Evolutionary conservation across 2,888 invertebrate genomes (phyloP).

Genomic region (Agonum fuliginosum): DNA sequence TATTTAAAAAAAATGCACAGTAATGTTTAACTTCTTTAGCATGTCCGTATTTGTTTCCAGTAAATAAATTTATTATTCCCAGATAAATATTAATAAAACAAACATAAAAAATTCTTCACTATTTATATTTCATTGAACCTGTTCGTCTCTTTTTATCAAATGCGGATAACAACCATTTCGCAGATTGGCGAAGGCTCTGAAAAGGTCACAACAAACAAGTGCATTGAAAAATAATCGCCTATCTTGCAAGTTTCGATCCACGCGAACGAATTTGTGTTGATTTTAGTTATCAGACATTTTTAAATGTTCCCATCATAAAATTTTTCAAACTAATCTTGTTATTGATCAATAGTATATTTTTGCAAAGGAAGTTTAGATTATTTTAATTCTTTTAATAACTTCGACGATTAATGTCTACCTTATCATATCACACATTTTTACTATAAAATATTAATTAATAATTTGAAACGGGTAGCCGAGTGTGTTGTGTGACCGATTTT

Average conservation of each 20-base stretch:
- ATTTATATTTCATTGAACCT: constrained; percentile 20
- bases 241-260: constrained; percentile 3
- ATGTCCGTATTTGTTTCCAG: constrained; percentile 3
- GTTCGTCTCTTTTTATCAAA: constrained; percentile 1
- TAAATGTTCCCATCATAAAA: constrained; percentile 8
- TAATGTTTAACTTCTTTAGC: not conserved
- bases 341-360: not conserved
- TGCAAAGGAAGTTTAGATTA: not conserved
- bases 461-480: no score
- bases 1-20: not conserved
- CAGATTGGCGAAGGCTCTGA: not conserved
- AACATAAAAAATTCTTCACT: not conserved
- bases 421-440: no score
- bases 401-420: no score
- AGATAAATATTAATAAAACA: constrained; percentile 29
- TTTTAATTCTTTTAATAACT: not conserved
- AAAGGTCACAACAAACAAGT: constrained; percentile 21
- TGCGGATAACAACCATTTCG: not conserved
- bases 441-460: no score
- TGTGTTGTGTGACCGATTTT: no score
- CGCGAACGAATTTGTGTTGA: constrained; percentile 12
- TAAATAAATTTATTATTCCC: constrained; percentile 31
- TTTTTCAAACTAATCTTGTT: no score
- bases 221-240: not conserved
- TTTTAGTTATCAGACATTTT: not conserved